Conservation (phyloP, 2,113 vertebrate species). For the Hystrix brachyura region DNA sequence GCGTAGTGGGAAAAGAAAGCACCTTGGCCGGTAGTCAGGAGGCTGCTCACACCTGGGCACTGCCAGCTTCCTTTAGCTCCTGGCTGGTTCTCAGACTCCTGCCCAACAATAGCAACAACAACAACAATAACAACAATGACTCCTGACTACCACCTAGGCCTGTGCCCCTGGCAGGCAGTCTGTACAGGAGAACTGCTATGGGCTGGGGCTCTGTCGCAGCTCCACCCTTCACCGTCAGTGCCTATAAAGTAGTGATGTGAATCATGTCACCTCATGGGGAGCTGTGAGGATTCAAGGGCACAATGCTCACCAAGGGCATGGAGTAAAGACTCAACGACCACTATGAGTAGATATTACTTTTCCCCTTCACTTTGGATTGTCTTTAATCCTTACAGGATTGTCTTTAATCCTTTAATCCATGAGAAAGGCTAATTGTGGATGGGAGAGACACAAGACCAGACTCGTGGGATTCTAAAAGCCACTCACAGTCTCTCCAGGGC, state of each 20-base stretch:
- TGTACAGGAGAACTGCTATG: background rate
- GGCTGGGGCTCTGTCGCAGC: background rate
- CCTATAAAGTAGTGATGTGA: accelerated
- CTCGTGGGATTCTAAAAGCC: background rate
- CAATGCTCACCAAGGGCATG: background rate
- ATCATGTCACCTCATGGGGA: background rate
- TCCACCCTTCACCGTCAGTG: accelerated
- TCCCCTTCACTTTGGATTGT: background rate
- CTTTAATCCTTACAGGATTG: background rate
- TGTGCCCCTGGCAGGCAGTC: background rate
- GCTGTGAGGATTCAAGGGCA: accelerated
- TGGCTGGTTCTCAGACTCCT: background rate
- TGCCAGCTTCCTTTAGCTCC: background rate
- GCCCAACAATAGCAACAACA: background rate
- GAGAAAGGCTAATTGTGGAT: background rate
- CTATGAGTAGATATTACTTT: background rate
- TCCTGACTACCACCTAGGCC: background rate
- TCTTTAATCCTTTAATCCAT: background rate
- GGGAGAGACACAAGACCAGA: background rate
- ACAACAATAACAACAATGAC: too few relatives aligned
- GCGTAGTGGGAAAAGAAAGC: background rate
- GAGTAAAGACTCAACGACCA: background rate
- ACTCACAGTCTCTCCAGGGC: background rate
- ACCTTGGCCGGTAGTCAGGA: background rate
- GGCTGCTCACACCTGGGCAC: background rate